A percentile compares a stretch with the other conserved stretches of the same genome.
These are phyloP conservation scores for Pocillopora meandrina DNA, from an alignment of 92 coral and sea anemone genomes.

Conservation along the genomic window DNA sequence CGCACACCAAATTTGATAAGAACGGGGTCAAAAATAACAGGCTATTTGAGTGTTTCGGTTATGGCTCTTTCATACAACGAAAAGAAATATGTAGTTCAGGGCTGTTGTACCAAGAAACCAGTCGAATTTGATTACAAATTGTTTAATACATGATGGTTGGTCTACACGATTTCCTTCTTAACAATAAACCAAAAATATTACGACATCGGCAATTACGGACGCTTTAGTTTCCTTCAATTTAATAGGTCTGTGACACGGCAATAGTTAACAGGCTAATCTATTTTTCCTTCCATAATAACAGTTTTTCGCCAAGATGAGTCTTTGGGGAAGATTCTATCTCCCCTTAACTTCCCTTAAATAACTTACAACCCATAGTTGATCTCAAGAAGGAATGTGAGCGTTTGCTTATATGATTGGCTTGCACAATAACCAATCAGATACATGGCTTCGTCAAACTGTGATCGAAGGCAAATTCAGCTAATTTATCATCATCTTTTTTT, in stretches of 20 bases:
- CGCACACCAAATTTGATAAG: no score
- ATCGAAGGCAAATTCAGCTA: no score
- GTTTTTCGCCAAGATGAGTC: background rate
- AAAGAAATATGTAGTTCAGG: no score
- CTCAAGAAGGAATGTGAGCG: background rate
- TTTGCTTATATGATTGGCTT: background rate
- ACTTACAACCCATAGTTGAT: background rate
- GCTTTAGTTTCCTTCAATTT: background rate
- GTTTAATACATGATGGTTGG: background rate
- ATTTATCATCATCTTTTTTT: no score
- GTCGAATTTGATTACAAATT: background rate
- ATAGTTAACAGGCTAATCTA: background rate
- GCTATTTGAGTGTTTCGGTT: no score
- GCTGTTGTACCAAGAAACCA: background rate
- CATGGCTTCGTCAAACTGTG: background rate
- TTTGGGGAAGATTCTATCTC: background rate
- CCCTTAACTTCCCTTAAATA: no score
- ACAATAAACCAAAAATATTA: background rate
- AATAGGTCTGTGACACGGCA: background rate
- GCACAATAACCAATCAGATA: background rate
- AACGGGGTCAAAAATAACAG: no score
- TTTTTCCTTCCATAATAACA: background rate
- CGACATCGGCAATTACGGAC: background rate
- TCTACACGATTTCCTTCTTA: background rate
- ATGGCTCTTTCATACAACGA: no score